Percentiles rank a stretch among this genome's conserved stretches.
Evolutionary conservation across 2,797 vertebrate genomes (phyloP).

Genomic region (Gastrophryne carolinensis): DNA sequence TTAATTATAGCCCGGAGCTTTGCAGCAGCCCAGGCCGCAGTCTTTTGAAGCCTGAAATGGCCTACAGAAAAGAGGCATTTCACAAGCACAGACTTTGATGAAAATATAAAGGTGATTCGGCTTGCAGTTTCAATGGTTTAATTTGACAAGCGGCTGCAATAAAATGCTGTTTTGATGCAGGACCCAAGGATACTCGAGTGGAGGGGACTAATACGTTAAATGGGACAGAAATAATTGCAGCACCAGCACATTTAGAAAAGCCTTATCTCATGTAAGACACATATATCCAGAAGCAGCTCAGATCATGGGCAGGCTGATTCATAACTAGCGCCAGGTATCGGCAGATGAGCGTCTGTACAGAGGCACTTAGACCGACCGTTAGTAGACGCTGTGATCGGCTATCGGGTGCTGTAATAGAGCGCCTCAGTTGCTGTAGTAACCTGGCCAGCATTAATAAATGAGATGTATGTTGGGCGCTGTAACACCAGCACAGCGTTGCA

Average conservation of each 20-base stretch:
- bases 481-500: no score
- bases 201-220: conserved; percentile 27
- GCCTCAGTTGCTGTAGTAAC: no score
- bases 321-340: no score
- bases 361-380: no score
- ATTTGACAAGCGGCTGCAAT: conserved; percentile 56
- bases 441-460: no score
- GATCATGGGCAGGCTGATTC: no score
- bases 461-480: no score
- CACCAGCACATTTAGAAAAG: conserved; percentile 14
- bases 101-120: conserved; percentile 65
- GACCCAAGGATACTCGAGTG: conserved; percentile 1
- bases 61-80: conserved; percentile 68
- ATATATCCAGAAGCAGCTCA: conserved; percentile 40
- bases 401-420: no score
- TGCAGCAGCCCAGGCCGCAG: conserved; percentile 74
- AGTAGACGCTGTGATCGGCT: no score
- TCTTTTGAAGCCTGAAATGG: conserved; percentile 75
- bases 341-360: no score
- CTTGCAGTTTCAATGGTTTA: conserved; percentile 65
- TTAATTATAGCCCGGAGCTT: conserved; percentile 84
- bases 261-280: conserved; percentile 23
- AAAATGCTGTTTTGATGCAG: conserved; percentile 54
- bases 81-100: conserved; percentile 72
- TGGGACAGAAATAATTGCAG: conserved; percentile 63